Percentiles rank a stretch among this genome's conserved stretches.
These are phyloP conservation scores for Paralvinella palmiformis DNA, from an alignment of 1,140 invertebrate species.

Conservation along the genomic window DNA sequence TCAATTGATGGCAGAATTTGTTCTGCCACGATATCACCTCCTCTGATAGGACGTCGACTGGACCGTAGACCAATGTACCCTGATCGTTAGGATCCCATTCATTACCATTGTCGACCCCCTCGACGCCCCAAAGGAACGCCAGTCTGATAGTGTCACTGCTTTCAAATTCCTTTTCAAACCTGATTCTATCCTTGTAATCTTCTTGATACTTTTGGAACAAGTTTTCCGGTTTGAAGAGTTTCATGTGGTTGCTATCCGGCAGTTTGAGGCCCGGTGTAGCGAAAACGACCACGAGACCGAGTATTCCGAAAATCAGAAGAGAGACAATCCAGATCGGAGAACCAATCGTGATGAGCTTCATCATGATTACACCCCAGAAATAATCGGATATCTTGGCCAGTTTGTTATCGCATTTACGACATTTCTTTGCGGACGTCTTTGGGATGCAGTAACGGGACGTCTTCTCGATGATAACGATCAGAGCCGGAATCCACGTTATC, in stretches of 20 bases:
- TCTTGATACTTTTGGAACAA: slow-evolving; percentile 79
- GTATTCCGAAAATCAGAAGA: slow-evolving; percentile 61
- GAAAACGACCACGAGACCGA: slow-evolving; percentile 68
- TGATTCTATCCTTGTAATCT: slow-evolving; percentile 78
- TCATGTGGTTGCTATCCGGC: slow-evolving; percentile 78
- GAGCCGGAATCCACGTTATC: slow-evolving; percentile 82
- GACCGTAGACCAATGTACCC: background rate
- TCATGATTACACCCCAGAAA: slow-evolving; percentile 54
- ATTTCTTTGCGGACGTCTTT: slow-evolving; percentile 25
- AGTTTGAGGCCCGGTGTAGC: slow-evolving; percentile 75
- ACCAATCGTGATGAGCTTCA: slow-evolving; percentile 51
- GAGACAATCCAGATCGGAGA: slow-evolving; percentile 53
- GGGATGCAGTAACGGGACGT: slow-evolving; percentile 42
- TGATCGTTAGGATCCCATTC: slow-evolving; percentile 69
- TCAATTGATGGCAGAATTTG: slow-evolving; percentile 10
- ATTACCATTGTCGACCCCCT: slow-evolving; percentile 79
- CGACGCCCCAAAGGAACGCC: slow-evolving; percentile 85
- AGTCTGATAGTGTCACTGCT: slow-evolving; percentile 42
- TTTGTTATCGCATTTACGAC: slow-evolving; percentile 30
- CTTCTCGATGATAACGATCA: slow-evolving; percentile 65
- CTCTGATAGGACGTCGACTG: background rate
- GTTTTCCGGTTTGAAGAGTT: slow-evolving; percentile 77
- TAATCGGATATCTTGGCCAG: slow-evolving; percentile 35
- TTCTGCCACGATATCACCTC: slow-evolving; percentile 1
- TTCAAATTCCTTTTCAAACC: slow-evolving; percentile 57